Conservation (phyloP, 2,797 vertebrate species). For the Acanthurus lineatus region DNA sequence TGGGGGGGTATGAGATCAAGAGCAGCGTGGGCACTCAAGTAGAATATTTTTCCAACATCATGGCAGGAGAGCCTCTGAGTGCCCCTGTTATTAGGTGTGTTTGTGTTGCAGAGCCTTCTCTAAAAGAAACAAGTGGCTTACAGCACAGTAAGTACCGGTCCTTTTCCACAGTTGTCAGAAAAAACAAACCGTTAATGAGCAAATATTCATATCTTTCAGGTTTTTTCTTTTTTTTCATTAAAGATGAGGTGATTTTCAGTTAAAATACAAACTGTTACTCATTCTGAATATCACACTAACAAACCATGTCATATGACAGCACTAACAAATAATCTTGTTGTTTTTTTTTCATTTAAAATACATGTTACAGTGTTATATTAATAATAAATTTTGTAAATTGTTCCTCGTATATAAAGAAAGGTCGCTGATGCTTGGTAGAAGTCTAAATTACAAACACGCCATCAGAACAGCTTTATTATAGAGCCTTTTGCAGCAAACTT, state of each 20-base stretch:
- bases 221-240: neutral
- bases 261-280: neutral
- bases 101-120: conserved; percentile 48
- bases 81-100: conserved; percentile 59
- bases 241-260: neutral
- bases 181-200: conserved; percentile 20
- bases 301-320: neutral
- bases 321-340: neutral
- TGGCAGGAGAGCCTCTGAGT: conserved; percentile 61
- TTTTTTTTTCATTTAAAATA: neutral
- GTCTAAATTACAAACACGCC: neutral
- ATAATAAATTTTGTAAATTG: neutral
- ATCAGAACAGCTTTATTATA: neutral
- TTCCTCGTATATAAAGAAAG: neutral
- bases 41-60: conserved; percentile 72
- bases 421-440: neutral
- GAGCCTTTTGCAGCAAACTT: neutral
- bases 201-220: neutral
- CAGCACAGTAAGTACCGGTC: neutral
- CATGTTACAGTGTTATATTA: neutral
- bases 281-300: neutral
- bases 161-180: conserved; percentile 9
- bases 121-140: conserved; percentile 48
- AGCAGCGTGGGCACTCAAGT: conserved; percentile 64
- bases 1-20: conserved; percentile 43